A percentile compares a stretch with the other conserved stretches of the same genome.
Conservation (phyloP, 2,797 vertebrate species). For the Tragopan temminckii region DNA sequence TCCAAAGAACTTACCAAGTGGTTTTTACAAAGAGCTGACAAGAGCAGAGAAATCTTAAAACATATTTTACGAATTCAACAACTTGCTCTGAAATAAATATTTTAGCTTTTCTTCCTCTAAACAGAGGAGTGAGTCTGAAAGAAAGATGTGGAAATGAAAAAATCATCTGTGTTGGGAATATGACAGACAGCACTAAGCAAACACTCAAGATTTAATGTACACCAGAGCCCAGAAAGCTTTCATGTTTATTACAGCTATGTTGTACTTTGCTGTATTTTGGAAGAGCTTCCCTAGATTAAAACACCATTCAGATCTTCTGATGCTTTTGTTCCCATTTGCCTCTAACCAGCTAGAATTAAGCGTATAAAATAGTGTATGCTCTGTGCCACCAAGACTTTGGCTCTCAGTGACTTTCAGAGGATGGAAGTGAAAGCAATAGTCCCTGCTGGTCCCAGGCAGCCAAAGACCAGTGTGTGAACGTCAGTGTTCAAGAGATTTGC, state of each 20-base stretch:
- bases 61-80: neutral
- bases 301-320: neutral
- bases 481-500: neutral
- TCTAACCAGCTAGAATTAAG: neutral
- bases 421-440: neutral
- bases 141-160: conserved; percentile 14
- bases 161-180: neutral
- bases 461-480: neutral
- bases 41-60: conserved; percentile 6
- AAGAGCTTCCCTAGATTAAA: neutral
- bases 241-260: conserved; percentile 23
- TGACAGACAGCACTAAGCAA: conserved; percentile 4
- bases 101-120: conserved; percentile 18
- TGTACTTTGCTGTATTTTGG: conserved; percentile 1
- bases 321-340: neutral
- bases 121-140: neutral
- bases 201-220: conserved; percentile 3
- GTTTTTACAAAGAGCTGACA: neutral
- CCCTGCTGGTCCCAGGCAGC: neutral
- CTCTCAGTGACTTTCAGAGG: neutral
- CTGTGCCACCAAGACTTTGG: neutral
- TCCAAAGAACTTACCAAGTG: conserved; percentile 2
- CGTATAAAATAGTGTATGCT: neutral
- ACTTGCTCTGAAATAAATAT: conserved; percentile 20
- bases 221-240: conserved; percentile 12